Percentiles rank a stretch among this genome's conserved stretches.
Evolutionary conservation across 2,888 invertebrate species (phyloP).

Genomic region (Calameuta idolon): DNA sequence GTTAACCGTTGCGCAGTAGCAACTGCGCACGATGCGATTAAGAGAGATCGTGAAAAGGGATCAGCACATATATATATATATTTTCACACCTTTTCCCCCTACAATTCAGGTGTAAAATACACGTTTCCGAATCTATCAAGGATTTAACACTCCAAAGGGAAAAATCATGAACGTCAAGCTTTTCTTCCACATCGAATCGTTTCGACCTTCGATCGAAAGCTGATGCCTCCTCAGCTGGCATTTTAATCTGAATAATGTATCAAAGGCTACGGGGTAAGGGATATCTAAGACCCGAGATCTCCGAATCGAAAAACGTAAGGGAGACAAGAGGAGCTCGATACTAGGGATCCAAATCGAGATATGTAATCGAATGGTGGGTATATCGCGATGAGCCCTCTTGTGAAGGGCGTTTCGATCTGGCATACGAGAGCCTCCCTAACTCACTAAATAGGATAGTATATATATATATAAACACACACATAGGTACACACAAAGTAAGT

Average conservation of each 20-base stretch:
- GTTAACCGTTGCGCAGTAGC: neutral
- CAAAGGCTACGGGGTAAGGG: neutral
- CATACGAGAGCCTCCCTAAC: neutral
- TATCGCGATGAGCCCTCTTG: slow-evolving; percentile 2
- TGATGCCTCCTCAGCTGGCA: neutral
- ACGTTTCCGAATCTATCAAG: neutral
- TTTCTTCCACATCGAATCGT: neutral
- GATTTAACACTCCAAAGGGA: neutral
- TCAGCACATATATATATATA: too few relatives aligned
- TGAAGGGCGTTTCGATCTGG: neutral
- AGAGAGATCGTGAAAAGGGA: neutral
- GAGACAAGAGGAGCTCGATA: slow-evolving; percentile 1
- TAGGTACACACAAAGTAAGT: neutral
- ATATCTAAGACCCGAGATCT: neutral
- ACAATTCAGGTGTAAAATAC: neutral
- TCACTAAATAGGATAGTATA: neutral
- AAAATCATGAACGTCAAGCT: neutral
- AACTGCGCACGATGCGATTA: neutral
- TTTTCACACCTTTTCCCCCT: neutral
- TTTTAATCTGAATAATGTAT: neutral
- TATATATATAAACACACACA: neutral
- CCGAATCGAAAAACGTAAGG: neutral
- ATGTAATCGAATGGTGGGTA: neutral
- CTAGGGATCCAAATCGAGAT: neutral
- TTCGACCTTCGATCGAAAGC: neutral